phyloP scores from a whole-genome alignment of 1,140 invertebrate species.

The Drosophila melanica region DNA sequence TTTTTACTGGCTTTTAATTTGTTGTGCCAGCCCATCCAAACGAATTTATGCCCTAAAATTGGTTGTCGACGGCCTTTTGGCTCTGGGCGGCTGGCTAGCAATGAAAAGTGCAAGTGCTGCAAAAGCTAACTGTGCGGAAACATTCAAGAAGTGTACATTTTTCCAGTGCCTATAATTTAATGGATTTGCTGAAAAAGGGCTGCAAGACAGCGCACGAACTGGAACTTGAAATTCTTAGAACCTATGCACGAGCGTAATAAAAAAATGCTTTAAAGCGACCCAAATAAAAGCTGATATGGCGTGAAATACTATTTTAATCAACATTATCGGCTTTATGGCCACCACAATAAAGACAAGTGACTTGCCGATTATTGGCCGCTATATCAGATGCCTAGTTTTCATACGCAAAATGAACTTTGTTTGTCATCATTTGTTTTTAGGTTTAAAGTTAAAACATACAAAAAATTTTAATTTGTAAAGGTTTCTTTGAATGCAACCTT shows the following conservation, averaged over 20 bases:
- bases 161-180: constrained; percentile 43
- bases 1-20: constrained; percentile 61
- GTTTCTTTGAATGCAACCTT: no score
- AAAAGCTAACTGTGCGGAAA: constrained; percentile 76
- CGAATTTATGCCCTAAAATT: constrained; percentile 60
- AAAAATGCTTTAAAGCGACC: constrained; percentile 1
- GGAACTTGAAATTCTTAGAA: constrained; percentile 4
- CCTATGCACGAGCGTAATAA: constrained; percentile 1
- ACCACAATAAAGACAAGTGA: constrained; percentile 16
- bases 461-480: not conserved
- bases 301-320: constrained; percentile 20
- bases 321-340: constrained; percentile 24
- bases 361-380: not conserved
- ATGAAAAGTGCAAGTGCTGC: constrained; percentile 72
- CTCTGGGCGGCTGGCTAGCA: constrained; percentile 18
- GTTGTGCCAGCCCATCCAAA: constrained; percentile 57
- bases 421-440: not conserved
- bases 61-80: constrained; percentile 8
- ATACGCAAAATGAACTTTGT: not conserved
- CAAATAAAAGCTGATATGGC: constrained; percentile 1
- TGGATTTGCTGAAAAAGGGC: constrained; percentile 37
- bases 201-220: constrained; percentile 1
- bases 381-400: constrained; percentile 7
- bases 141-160: constrained; percentile 71
- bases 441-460: no score